These are phyloP conservation scores for Carduelis carduelis DNA, from an alignment of 2,797 vertebrate species.

Conservation along the genomic window DNA sequence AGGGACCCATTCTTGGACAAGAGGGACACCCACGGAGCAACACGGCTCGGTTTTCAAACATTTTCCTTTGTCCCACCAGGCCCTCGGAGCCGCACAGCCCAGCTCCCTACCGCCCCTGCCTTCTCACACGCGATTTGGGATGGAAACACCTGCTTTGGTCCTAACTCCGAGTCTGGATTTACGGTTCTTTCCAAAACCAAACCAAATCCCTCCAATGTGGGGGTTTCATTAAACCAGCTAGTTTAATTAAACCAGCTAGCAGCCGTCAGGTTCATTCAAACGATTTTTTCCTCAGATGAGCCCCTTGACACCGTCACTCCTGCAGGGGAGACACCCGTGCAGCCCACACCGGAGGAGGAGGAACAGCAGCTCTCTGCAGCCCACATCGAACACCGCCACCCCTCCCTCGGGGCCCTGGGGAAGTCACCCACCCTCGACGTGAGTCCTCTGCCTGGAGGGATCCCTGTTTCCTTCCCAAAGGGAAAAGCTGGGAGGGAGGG, in stretches of 20 bases:
- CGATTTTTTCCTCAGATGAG: background rate
- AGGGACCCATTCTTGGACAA: too few species aligned
- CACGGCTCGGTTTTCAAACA: background rate
- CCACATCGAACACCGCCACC: background rate
- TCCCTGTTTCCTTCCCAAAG: background rate
- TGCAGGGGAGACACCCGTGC: fast-evolving
- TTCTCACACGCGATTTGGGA: fast-evolving
- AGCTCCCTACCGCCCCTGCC: background rate
- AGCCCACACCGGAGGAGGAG: fast-evolving
- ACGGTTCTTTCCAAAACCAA: background rate
- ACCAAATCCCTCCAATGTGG: background rate
- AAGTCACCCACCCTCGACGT: background rate
- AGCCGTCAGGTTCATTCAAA: too few species aligned
- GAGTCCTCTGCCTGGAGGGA: too few species aligned
- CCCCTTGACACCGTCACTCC: background rate
- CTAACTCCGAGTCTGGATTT: background rate
- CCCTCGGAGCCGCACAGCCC: background rate
- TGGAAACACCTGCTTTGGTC: background rate
- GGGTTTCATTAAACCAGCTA: background rate
- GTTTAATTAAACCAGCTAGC: background rate
- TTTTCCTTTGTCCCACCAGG: background rate
- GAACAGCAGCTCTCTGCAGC: too few species aligned
- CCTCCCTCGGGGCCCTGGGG: background rate
- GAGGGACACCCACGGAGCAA: background rate
- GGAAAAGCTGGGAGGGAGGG: background rate